These are phyloP conservation scores for Pelecanoides urinatrix DNA, from an alignment of 2,113 vertebrate genomes.

Conservation along the genomic window DNA sequence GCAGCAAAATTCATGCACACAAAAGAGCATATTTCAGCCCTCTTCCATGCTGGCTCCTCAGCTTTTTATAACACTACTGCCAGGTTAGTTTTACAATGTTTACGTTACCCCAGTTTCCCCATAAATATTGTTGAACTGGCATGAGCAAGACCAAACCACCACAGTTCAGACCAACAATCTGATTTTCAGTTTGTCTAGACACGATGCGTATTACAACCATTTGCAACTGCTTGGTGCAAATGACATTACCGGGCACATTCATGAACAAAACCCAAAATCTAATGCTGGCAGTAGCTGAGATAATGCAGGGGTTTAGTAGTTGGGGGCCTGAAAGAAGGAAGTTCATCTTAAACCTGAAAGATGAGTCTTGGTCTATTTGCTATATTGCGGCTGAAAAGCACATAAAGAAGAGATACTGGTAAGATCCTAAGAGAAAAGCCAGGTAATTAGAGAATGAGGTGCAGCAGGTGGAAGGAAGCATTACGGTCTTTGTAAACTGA, in stretches of 20 bases:
- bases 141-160: background rate
- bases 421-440: background rate
- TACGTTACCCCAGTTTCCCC: background rate
- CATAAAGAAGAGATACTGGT: background rate
- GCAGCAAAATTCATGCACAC: background rate
- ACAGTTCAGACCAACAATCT: background rate
- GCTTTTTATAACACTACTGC: background rate
- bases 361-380: background rate
- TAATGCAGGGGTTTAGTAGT: background rate
- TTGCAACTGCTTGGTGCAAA: background rate
- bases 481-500: background rate
- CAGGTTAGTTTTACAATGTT: background rate
- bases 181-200: background rate
- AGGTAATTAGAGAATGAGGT: background rate
- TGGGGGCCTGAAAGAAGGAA: background rate
- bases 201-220: background rate
- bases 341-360: background rate
- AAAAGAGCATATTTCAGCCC: background rate
- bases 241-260: background rate
- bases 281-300: background rate
- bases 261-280: no score
- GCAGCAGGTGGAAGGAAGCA: background rate
- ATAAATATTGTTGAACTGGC: background rate
- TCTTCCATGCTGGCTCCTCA: background rate
- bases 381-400: background rate